phyloP scores from a whole-genome alignment of 2,113 vertebrate genomes.

The Sclerurus mexicanus region DNA sequence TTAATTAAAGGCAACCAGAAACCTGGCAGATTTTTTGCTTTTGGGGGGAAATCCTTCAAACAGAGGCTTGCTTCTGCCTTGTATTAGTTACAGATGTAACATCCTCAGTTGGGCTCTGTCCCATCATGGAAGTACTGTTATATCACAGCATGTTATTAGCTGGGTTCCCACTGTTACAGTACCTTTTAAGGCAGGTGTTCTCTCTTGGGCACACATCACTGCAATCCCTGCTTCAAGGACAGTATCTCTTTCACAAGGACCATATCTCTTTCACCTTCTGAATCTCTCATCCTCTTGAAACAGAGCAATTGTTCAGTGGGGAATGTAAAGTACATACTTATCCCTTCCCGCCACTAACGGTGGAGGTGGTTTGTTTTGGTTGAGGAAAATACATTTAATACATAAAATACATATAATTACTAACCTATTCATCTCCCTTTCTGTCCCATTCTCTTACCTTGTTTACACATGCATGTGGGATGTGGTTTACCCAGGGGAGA shows the following conservation, averaged over 20 bases:
- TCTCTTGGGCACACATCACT: not conserved
- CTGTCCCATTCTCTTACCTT: not conserved
- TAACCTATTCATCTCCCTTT: not conserved
- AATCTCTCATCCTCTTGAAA: slow-evolving; percentile 15
- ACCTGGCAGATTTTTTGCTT: not conserved
- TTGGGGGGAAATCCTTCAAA: not conserved
- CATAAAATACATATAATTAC: not conserved
- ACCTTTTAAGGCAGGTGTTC: not conserved
- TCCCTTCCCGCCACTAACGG: not conserved
- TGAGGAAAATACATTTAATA: not conserved
- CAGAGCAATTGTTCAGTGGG: not conserved
- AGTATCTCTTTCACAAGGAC: not conserved
- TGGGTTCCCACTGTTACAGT: rapidly evolving
- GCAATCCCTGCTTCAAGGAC: slow-evolving; percentile 12
- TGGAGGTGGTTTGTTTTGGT: not conserved
- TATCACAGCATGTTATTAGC: not conserved
- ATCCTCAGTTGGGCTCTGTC: not conserved
- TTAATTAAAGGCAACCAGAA: not conserved
- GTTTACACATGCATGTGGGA: rapidly evolving
- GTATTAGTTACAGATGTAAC: not conserved
- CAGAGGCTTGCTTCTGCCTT: not conserved
- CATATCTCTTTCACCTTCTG: not conserved
- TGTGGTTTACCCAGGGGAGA: not conserved
- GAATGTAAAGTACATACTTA: not conserved
- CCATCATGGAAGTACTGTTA: rapidly evolving